Evolutionary conservation across 1,140 invertebrate genomes (phyloP), one percentile per base, ranked within the genome.

Genomic region (Trissolcus basalis): DNA sequence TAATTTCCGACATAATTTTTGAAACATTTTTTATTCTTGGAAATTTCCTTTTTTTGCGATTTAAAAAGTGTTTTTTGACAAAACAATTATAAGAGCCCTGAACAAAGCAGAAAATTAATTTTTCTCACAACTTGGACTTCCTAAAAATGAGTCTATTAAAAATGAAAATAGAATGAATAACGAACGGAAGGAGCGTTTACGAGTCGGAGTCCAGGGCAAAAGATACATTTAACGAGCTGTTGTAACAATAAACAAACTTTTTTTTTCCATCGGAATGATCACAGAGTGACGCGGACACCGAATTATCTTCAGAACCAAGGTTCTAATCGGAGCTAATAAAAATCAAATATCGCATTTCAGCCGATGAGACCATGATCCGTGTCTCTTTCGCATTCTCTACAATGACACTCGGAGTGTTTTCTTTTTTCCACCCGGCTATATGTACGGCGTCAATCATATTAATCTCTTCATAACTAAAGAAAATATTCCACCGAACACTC

Each of bases 231-330:
- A 61, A 74, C 60, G 47, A 11, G 10, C 27, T n/a, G 41, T n/a
- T 68, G 53, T 47, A 75, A 75, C 64, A 75, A 75, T 75, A 75
- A 75, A 75, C 64, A 75, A 61, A 56, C 32, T 64, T 75, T 75
- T 74, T 74, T 74, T 5, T 54, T 49, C 45, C 43, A 49, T 60
- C 56, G 27, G 15, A 55, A 59, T 35, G 49, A 67, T 61, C 9
- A 27, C n/a, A 74, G 50, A 68, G 58, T 63, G 63, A 74, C 19
- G 36, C 9, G 36, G 9, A 39, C 36, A 39, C 36, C 72, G 56
- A 58, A 75, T 59, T 75, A 27, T 27, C 19, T 27, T 27, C 19
- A 27, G 47, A 68, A 69, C 53, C 19, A 27, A 13, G 61, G 56
- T 56, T 63, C 63, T 75, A 75, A 75, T 75, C 64, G 51, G 19